phyloP scores from a whole-genome alignment of 1,140 invertebrate genomes.

The Zaprionus lachaisei region DNA sequence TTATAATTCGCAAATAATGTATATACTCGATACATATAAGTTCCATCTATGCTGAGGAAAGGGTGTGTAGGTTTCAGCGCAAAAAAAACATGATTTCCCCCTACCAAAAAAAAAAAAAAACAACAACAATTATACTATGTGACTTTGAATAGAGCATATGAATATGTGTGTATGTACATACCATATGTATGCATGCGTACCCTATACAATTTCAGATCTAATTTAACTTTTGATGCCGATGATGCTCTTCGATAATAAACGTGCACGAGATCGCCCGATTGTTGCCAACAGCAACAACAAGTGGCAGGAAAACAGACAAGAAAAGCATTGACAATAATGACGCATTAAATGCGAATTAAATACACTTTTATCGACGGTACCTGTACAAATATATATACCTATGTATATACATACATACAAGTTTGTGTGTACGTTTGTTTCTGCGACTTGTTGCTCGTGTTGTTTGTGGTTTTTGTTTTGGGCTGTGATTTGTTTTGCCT shows the following conservation, averaged over 20 bases:
- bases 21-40: too few species aligned
- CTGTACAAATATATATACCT: not conserved
- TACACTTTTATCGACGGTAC: conserved; percentile 32
- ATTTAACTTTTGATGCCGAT: conserved; percentile 27
- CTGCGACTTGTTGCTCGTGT: conserved; percentile 60
- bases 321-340: conserved; percentile 66
- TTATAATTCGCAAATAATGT: too few species aligned
- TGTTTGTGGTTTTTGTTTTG: conserved; percentile 2
- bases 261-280: conserved; percentile 15
- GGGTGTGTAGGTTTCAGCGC: too few species aligned
- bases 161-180: not conserved
- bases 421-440: conserved; percentile 4
- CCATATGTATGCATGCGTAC: not conserved
- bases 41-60: too few species aligned
- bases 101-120: too few species aligned
- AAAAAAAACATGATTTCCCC: too few species aligned
- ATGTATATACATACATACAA: not conserved
- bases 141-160: not conserved
- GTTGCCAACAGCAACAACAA: conserved; percentile 10
- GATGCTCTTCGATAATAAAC: conserved; percentile 33
- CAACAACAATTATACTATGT: too few species aligned
- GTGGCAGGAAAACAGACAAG: conserved; percentile 11
- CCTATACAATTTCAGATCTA: conserved; percentile 6
- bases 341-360: conserved; percentile 70
- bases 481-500: conserved; percentile 42